phyloP scores from a whole-genome alignment of 2,888 invertebrate genomes.

The Amblyjoppa proteus region DNA sequence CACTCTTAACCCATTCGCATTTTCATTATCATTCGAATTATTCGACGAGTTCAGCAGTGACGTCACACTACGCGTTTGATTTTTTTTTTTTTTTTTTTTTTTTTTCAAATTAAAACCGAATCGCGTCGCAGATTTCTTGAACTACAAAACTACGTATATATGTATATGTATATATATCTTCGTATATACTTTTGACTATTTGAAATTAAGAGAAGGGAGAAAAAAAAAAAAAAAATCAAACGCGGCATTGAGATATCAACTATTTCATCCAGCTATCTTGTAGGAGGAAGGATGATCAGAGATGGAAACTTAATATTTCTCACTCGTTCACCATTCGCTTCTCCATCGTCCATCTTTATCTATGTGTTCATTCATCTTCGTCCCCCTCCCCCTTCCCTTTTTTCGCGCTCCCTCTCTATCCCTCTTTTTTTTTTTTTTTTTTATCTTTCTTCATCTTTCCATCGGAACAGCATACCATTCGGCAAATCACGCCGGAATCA shows the following conservation, averaged over 20 bases:
- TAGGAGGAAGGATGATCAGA: constrained; percentile 44
- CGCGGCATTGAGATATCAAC: constrained; percentile 32
- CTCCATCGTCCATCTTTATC: background rate
- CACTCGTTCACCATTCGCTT: constrained; percentile 13
- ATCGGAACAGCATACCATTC: constrained; percentile 30
- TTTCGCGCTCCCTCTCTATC: background rate
- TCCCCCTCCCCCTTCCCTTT: too few relatives aligned
- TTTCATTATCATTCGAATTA: constrained; percentile 14
- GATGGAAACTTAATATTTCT: constrained; percentile 40
- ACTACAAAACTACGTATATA: background rate
- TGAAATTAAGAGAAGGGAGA: background rate
- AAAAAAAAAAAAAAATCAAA: background rate
- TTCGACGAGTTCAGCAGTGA: constrained; percentile 28
- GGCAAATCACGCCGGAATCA: constrained; percentile 66
- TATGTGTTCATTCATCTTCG: background rate
- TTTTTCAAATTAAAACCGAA: background rate
- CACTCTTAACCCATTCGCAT: background rate
- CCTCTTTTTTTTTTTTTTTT: background rate
- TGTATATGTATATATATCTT: too few relatives aligned
- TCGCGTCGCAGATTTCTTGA: constrained; percentile 8
- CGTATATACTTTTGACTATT: background rate
- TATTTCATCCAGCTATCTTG: constrained; percentile 34
- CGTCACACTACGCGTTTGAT: constrained; percentile 11
- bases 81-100: background rate
- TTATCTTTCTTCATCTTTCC: background rate